phyloP scores from a whole-genome alignment of 2,113 vertebrate species.

The Thermophis baileyi region DNA sequence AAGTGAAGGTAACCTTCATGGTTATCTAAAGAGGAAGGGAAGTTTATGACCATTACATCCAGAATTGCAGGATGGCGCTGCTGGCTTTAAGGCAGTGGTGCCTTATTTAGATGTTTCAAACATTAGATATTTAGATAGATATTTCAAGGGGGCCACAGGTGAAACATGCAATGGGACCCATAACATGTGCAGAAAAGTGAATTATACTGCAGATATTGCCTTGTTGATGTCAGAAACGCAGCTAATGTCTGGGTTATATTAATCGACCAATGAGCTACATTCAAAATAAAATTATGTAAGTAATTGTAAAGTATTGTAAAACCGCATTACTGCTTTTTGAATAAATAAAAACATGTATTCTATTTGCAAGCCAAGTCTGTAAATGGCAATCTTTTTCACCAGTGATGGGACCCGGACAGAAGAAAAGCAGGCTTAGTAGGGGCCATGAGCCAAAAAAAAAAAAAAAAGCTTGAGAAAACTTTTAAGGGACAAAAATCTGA shows the following conservation, averaged over 20 bases:
- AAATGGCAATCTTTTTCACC: background rate
- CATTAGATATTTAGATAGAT: background rate
- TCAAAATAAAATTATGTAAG: background rate
- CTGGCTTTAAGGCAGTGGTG: background rate
- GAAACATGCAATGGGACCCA: background rate
- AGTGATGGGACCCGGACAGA: background rate
- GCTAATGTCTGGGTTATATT: background rate
- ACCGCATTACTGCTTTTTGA: background rate
- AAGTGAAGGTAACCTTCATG: background rate
- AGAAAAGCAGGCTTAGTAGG: background rate
- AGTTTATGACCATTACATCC: background rate
- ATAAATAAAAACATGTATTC: background rate
- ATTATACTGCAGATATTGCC: background rate
- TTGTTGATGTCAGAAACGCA: background rate
- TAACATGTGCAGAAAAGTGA: background rate
- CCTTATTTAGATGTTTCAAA: background rate
- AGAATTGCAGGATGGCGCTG: background rate
- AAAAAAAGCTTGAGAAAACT: background rate
- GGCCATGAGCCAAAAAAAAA: background rate
- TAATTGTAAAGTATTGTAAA: background rate
- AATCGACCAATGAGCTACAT: background rate
- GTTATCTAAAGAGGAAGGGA: background rate
- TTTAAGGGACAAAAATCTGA: background rate
- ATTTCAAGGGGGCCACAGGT: background rate
- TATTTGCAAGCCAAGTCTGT: background rate